phyloP scores from a whole-genome alignment of 2,797 vertebrate species.

The Enteromius thamalakanensis region DNA sequence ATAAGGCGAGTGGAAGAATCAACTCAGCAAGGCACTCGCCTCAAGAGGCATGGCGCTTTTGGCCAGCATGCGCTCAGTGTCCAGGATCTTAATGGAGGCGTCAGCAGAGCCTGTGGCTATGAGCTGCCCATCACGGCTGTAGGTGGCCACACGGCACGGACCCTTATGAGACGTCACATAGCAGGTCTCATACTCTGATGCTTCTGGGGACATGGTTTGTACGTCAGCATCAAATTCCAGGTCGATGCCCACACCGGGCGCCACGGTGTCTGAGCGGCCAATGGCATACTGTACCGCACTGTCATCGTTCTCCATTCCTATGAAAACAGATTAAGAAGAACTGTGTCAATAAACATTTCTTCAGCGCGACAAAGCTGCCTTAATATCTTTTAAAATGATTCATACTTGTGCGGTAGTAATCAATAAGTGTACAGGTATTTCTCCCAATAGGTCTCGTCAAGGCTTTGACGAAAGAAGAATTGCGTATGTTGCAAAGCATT shows the following conservation, averaged over 20 bases:
- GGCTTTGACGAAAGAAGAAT: no score
- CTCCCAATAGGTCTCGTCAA: no score
- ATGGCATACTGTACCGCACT: conserved; percentile 95
- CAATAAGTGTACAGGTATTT: no score
- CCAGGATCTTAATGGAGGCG: conserved; percentile 97
- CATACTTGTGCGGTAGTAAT: no score
- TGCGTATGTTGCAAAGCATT: background rate
- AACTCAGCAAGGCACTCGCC: conserved; percentile 70
- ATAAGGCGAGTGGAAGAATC: no score
- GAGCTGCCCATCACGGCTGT: conserved; percentile 94
- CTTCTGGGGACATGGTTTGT: conserved; percentile 97
- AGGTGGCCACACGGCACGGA: conserved; percentile 92
- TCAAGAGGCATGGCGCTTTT: conserved; percentile 98
- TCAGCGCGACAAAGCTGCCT: no score
- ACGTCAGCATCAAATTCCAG: conserved; percentile 96
- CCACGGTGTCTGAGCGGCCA: conserved; percentile 93
- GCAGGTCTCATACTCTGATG: conserved; percentile 97
- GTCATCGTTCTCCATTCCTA: conserved; percentile 98
- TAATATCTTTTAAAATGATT: no score
- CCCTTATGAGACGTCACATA: conserved; percentile 98
- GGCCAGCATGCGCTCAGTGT: conserved; percentile 97
- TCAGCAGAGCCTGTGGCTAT: conserved; percentile 97
- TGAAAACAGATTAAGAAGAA: conserved; percentile 21
- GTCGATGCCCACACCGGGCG: conserved; percentile 94
- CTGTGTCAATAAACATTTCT: background rate